Evolutionary conservation across 2,888 invertebrate genomes (phyloP), one percentile per base, ranked within the genome.

Genomic region (Agrenia bidenticulata): DNA sequence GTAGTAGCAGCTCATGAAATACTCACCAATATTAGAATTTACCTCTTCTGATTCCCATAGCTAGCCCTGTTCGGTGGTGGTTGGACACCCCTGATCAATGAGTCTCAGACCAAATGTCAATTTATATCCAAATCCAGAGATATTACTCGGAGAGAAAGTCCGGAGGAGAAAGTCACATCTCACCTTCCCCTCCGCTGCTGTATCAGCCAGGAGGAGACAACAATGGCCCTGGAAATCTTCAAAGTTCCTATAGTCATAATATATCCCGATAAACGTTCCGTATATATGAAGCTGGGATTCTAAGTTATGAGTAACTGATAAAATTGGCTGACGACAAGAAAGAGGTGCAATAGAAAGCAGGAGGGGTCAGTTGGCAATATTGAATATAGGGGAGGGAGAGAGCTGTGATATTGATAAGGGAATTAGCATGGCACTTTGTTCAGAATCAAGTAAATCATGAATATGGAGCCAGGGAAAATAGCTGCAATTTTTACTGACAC

Each of bases 401-500:
- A 15, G 19, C 45, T 15, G 39, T 39, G n/a, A 27, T 63, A 61
- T 66, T 66, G 70, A 67, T 73, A 68, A 66, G 63, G 57, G 70
- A 74, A 74, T 73, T 74, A 73, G 71, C 70, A 73, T 71, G 64
- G 65, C 61, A 60, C 45, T 67, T 55, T 64, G 62, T 61, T 61
- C 53, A 39, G 41, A 50, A 69, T 59, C 61, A 59, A 62, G 54
- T 73, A 69, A 72, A 74, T 72, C 70, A 70, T 64, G 61, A 59
- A 50, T 56, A 66, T 55, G 63, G 63, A 37, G 56, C 56, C 53
- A 62, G 63, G 61, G 64, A 66, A 67, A 72, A 73, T 73, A 65
- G 70, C 68, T 72, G 71, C 70, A 73, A 73, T 73, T 73, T 73
- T 66, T 62, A 27, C 26, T 55, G 66, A 67, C 71, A 70, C 75